A percentile compares a stretch with the other conserved stretches of the same genome.
These are phyloP conservation scores for Craterocephalus amniculus DNA, from an alignment of 2,797 vertebrate genomes.

Conservation along the genomic window DNA sequence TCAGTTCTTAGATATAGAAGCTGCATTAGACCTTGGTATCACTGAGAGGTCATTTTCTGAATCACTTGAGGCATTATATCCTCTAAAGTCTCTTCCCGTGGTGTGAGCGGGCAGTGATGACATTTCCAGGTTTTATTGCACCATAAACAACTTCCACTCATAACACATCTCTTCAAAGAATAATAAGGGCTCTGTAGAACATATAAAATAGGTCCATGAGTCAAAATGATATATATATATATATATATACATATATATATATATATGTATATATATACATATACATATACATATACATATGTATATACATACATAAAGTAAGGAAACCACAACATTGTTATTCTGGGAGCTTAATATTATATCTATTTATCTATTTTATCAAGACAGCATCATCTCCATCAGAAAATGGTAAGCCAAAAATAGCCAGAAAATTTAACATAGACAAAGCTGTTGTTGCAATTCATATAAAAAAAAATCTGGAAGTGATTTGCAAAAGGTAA, in stretches of 20 bases:
- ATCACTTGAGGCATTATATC: conserved; percentile 40
- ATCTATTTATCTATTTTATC: not conserved
- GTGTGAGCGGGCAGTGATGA: conserved; percentile 40
- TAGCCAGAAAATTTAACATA: not conserved
- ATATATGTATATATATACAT: too few relatives aligned
- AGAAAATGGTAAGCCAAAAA: not conserved
- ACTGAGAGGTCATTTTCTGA: conserved; percentile 19
- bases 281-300: too few relatives aligned
- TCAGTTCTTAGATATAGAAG: conserved; percentile 21
- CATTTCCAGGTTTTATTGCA: conserved; percentile 64
- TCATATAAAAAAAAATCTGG: not conserved
- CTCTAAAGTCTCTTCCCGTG: conserved; percentile 30
- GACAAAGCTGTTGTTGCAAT: not conserved
- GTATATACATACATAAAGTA: too few relatives aligned
- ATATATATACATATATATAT: too few relatives aligned
- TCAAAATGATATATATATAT: too few relatives aligned
- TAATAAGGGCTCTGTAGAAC: conserved; percentile 41
- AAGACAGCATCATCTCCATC: not conserved
- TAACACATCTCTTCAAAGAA: conserved; percentile 35
- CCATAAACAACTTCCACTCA: conserved; percentile 49
- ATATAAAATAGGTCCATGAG: conserved; percentile 26
- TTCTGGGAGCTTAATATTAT: not conserved
- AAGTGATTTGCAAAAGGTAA: not conserved
- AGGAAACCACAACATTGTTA: not conserved
- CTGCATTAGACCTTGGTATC: conserved; percentile 51